These are phyloP conservation scores for Musca vetustissima DNA, from an alignment of 1,140 invertebrate genomes.

Conservation along the genomic window DNA sequence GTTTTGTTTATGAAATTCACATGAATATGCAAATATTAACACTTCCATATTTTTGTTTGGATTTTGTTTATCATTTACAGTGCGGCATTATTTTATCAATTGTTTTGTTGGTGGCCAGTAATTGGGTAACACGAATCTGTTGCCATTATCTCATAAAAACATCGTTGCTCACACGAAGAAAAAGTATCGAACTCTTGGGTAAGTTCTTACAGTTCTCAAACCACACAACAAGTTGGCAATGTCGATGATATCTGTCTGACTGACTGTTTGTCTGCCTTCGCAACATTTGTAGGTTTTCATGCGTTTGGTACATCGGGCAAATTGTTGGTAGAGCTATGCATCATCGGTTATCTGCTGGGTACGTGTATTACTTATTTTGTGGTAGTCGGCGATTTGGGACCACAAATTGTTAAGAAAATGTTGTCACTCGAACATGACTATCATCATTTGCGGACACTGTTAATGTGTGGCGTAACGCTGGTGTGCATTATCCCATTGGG, in stretches of 20 bases:
- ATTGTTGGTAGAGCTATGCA: slow-evolving; percentile 85
- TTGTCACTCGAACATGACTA: slow-evolving; percentile 72
- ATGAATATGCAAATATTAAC: background rate
- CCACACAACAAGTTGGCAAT: background rate
- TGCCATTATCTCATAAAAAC: slow-evolving; percentile 93
- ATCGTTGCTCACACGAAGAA: slow-evolving; percentile 79
- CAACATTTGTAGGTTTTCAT: slow-evolving; percentile 57
- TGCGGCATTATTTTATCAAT: slow-evolving; percentile 89
- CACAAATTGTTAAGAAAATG: slow-evolving; percentile 83
- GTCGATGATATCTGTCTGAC: slow-evolving; percentile 21
- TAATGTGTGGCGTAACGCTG: slow-evolving; percentile 66
- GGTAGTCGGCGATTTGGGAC: slow-evolving; percentile 94
- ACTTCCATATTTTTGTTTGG: slow-evolving; percentile 6
- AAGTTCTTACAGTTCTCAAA: slow-evolving; percentile 28
- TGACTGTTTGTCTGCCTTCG: background rate
- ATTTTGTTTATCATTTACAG: slow-evolving; percentile 68
- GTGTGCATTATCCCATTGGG: slow-evolving; percentile 89
- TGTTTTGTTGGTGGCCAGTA: slow-evolving; percentile 79
- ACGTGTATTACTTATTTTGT: slow-evolving; percentile 96
- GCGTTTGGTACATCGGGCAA: slow-evolving; percentile 91
- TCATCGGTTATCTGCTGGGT: slow-evolving; percentile 92
- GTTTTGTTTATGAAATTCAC: background rate
- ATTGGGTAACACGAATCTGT: slow-evolving; percentile 82
- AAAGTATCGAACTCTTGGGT: slow-evolving; percentile 90
- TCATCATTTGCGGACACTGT: slow-evolving; percentile 37